phyloP scores from a whole-genome alignment of 2,888 invertebrate species.

The Noctua comes region DNA sequence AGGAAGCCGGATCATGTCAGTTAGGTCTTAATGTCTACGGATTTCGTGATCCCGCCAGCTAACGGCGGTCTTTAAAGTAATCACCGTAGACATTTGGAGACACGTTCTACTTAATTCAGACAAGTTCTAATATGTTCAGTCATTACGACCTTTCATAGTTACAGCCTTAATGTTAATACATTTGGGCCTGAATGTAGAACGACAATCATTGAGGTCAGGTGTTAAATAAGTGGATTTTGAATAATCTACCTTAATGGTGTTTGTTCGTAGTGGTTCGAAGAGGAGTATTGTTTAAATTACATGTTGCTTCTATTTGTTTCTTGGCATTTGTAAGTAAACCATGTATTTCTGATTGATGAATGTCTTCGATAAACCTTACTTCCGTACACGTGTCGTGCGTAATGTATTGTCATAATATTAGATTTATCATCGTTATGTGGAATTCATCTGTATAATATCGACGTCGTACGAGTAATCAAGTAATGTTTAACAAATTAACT shows the following conservation, averaged over 20 bases:
- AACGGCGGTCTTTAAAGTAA: slow-evolving; percentile 74
- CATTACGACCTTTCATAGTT: slow-evolving; percentile 69
- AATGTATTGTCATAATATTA: slow-evolving; percentile 28
- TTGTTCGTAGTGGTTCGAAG: slow-evolving; percentile 38
- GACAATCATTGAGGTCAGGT: slow-evolving; percentile 65
- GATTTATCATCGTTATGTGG: neutral
- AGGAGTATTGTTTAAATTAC: slow-evolving; percentile 31
- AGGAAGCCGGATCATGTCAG: slow-evolving; percentile 71
- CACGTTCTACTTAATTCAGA: slow-evolving; percentile 74
- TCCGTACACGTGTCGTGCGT: slow-evolving; percentile 18
- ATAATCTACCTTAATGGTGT: slow-evolving; percentile 53
- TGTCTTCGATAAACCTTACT: slow-evolving; percentile 28
- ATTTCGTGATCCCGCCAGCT: slow-evolving; percentile 73
- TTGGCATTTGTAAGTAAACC: slow-evolving; percentile 32
- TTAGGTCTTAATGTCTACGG: slow-evolving; percentile 72
- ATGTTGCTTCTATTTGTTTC: slow-evolving; percentile 15
- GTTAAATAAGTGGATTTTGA: slow-evolving; percentile 60
- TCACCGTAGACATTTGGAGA: slow-evolving; percentile 71
- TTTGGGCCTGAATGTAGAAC: slow-evolving; percentile 58
- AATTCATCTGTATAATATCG: slow-evolving; percentile 16
- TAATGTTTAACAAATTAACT: slow-evolving; percentile 20
- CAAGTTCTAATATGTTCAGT: slow-evolving; percentile 74
- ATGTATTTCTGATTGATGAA: slow-evolving; percentile 29
- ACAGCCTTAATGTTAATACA: slow-evolving; percentile 64
- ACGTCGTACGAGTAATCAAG: neutral